These are phyloP conservation scores for Leucoma salicis DNA, from an alignment of 2,888 invertebrate species.

Conservation along the genomic window DNA sequence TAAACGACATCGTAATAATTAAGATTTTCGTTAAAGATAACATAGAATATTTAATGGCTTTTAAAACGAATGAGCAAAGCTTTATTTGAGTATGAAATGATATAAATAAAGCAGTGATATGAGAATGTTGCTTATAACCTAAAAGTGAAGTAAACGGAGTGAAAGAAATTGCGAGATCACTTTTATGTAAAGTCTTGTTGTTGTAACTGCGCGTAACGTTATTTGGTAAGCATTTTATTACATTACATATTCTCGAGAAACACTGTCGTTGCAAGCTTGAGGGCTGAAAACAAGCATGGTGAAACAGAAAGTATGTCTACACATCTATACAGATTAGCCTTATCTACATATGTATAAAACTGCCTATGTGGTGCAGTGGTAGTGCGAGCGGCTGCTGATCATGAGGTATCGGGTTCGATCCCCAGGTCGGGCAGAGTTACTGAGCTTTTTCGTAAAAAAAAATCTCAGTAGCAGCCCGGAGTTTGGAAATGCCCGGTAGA, in stretches of 20 bases:
- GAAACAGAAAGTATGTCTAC: no score
- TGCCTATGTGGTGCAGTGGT: no score
- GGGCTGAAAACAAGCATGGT: no score
- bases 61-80: slow-evolving; percentile 10
- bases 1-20: slow-evolving; percentile 31
- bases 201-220: slow-evolving; percentile 30
- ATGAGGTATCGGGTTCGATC: no score
- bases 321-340: no score
- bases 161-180: slow-evolving; percentile 25
- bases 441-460: no score
- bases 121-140: slow-evolving; percentile 6
- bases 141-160: slow-evolving; percentile 19
- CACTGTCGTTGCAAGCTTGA: no score
- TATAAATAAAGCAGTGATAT: slow-evolving; percentile 12
- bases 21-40: slow-evolving; percentile 35
- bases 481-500: no score
- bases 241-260: slow-evolving; percentile 38
- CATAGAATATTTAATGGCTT: slow-evolving; percentile 17
- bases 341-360: no score
- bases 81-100: slow-evolving; percentile 16
- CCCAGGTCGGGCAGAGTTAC: no score
- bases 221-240: slow-evolving; percentile 42
- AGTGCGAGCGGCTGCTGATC: no score
- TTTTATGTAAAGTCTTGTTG: slow-evolving; percentile 9
- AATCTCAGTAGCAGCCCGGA: no score